Evolutionary conservation across 2,113 vertebrate species (phyloP), one percentile per base, ranked within the genome.

Genomic region (Cacatua alba): DNA sequence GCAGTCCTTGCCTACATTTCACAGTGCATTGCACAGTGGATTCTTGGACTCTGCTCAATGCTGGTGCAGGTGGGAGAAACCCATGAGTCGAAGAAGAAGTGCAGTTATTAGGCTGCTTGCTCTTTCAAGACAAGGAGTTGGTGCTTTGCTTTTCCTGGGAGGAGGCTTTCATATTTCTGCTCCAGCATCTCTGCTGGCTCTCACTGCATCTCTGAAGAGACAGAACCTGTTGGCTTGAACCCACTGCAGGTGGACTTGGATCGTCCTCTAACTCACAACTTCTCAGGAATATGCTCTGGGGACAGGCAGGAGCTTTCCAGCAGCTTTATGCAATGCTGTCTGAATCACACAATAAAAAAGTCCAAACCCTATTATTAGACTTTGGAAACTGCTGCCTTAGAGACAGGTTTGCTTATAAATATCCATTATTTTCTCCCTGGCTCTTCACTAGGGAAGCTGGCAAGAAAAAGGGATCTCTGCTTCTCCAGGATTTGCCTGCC

Each of bases 381-480:
- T 86, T 92, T 49, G 89, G 79, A 80, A 96, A 80, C 69, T 80
- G 96, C 94, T 94, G 94, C 96, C 93, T 96, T 90, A 94, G 92
- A 94, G 92, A 93, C 86, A 94, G 82, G 74, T 91, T 91, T 96
- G 83, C 82, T 88, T 55, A 83, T 63, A 92, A 95, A 93, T 88
- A 84, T 41, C 90, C 48, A 6, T 29, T 41, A 28, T 88, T 92
- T 92, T 87, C 81, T 81, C 74, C 43, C 59, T 81, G 69, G 16
- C 52, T 72, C 62, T 57, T 59, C 77, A 19, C 55, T 74, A 17
- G 37, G 41, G 77, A 20, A 71, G 68, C 49, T 92, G 91, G 48
- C 55, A 37, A 49, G 51, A 80, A 48, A 17, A 57, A 41, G 17
- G 39, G n/a, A 26, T 39, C 48, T 88, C 64, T 84, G 55, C 68